Percentiles rank a stretch among this genome's conserved stretches.
phyloP scores from a whole-genome alignment of 2,888 invertebrate genomes.

The Eristalis pertinax region DNA sequence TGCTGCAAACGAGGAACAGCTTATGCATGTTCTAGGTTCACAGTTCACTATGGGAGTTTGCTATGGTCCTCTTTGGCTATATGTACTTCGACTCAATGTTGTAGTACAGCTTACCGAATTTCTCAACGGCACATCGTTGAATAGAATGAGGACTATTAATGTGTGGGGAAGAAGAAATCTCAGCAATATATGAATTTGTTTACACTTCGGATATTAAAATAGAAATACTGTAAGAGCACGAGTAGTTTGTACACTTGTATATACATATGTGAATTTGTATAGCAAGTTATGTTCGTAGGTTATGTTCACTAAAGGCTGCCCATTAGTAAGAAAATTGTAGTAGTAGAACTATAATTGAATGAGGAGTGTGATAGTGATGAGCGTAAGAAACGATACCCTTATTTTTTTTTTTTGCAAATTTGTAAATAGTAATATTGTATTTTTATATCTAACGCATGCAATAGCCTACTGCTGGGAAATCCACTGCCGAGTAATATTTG shows the following conservation, averaged over 20 bases:
- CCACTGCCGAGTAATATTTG: no score
- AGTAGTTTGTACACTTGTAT: background rate
- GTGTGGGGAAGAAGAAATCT: slow-evolving; percentile 32
- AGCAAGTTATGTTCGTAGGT: no score
- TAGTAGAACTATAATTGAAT: no score
- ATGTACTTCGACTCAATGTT: slow-evolving; percentile 2
- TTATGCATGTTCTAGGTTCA: slow-evolving; percentile 4
- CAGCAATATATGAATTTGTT: slow-evolving; percentile 49
- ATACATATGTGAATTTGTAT: background rate
- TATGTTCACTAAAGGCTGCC: no score
- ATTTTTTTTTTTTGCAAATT: no score
- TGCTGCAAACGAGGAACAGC: slow-evolving; percentile 29
- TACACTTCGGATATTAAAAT: slow-evolving; percentile 49
- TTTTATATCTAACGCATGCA: no score
- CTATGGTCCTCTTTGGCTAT: slow-evolving; percentile 1
- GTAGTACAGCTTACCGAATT: slow-evolving; percentile 10
- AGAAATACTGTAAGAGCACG: background rate
- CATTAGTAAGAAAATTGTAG: no score
- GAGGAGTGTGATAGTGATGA: no score
- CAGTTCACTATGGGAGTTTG: slow-evolving; percentile 5
- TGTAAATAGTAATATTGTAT: no score
- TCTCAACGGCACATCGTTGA: slow-evolving; percentile 1
- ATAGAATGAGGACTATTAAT: slow-evolving; percentile 5
- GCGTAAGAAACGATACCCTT: no score
- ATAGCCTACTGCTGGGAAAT: no score